These are phyloP conservation scores for Neomorphus geoffroyi DNA, from an alignment of 2,797 vertebrate species.

Conservation along the genomic window DNA sequence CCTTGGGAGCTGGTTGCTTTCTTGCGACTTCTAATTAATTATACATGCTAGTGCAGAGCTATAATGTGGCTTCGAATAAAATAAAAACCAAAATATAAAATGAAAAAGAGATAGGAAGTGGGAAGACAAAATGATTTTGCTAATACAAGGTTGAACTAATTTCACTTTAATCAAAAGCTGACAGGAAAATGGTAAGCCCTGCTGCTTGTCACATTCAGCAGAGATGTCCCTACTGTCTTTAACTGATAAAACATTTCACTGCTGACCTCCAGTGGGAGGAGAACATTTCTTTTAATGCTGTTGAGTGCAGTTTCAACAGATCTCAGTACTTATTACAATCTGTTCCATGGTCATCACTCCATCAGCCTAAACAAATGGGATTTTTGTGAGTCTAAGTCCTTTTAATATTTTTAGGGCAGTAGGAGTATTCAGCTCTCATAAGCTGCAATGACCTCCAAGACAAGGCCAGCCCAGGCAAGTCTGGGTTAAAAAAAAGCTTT, in stretches of 20 bases:
- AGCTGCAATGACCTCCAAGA: background rate
- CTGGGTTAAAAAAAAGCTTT: background rate
- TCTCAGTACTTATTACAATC: slow-evolving; percentile 8
- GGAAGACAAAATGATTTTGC: slow-evolving; percentile 37
- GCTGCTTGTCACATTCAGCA: slow-evolving; percentile 23
- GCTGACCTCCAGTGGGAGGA: slow-evolving; percentile 48
- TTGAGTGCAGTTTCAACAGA: slow-evolving; percentile 9
- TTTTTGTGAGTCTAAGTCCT: background rate
- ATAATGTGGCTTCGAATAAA: background rate
- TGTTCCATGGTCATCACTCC: background rate
- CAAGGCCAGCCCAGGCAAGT: background rate
- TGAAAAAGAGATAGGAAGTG: background rate
- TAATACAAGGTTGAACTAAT: slow-evolving; percentile 43
- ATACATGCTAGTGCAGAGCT: slow-evolving; percentile 32
- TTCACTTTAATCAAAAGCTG: slow-evolving; percentile 54
- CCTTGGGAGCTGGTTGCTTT: slow-evolving; percentile 31
- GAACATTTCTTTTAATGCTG: slow-evolving; percentile 22
- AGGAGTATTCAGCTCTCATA: background rate
- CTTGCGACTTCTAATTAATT: slow-evolving; percentile 62
- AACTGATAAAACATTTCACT: slow-evolving; percentile 52
- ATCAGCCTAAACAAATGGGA: slow-evolving; percentile 44
- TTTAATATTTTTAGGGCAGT: background rate
- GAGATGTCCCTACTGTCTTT: slow-evolving; percentile 23
- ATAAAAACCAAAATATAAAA: slow-evolving; percentile 3
- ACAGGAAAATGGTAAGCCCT: slow-evolving; percentile 3